phyloP scores from a whole-genome alignment of 2,797 vertebrate species.

The Hapalemur alaotrensis region DNA sequence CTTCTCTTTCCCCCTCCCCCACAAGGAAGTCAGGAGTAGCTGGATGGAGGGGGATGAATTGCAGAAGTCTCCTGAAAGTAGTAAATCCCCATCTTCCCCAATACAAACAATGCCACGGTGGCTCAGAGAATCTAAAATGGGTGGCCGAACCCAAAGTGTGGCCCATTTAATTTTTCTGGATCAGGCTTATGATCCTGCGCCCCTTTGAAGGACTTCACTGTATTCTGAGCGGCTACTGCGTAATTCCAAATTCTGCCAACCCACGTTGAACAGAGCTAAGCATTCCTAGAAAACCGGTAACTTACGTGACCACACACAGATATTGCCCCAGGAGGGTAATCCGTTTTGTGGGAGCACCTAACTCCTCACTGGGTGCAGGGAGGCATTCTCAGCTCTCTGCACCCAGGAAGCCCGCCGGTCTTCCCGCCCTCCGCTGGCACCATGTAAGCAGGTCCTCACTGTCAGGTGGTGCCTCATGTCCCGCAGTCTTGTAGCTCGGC shows the following conservation, averaged over 20 bases:
- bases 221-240: background rate
- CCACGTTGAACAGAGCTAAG: background rate
- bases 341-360: background rate
- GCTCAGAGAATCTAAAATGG: background rate
- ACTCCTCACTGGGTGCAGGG: background rate
- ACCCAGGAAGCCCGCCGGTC: background rate
- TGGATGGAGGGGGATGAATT: background rate
- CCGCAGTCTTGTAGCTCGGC: background rate
- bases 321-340: background rate
- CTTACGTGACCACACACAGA: background rate
- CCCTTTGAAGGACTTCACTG: background rate
- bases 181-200: background rate
- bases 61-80: background rate
- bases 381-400: background rate
- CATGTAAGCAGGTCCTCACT: accelerated
- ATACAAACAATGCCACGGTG: background rate
- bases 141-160: conserved; percentile 14
- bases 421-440: background rate
- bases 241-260: background rate
- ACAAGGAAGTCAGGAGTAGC: background rate
- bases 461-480: background rate
- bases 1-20: background rate
- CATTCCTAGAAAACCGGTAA: background rate
- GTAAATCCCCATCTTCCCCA: background rate
- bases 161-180: background rate